Base-by-base conservation (phyloP, 2,888 invertebrate species). In the Masnerella sp. region DNA sequence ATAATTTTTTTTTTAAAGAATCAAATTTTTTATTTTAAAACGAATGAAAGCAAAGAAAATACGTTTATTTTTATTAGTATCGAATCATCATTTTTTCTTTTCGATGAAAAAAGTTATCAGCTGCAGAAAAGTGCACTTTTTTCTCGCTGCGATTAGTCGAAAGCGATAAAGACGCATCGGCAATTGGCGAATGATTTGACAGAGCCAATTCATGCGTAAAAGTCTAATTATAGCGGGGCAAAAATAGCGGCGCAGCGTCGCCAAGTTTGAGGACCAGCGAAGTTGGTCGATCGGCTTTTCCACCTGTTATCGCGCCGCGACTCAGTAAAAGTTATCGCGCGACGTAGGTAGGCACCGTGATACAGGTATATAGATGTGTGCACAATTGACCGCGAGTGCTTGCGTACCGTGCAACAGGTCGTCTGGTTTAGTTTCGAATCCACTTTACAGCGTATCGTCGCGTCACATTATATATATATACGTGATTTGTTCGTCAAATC, bases 361-460 rank as follows among this genome's bases (percentile, higher is more conserved):
- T 36, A 62, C 62, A 51, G 67, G 68, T 74, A 64, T 52, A 71
- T 18, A 56, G 40, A 32, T 47, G 49, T 62, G 18, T 56, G 58
- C 32, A 71, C 70, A 71, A 65, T 72, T 62, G 72, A 59, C 65
- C 28, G 59, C 43, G 56, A 47, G 47, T 69, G 54, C 54, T 58
- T 56, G 64, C 54, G 49, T 58, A 72, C 49, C 49, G 56, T 51
- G 76, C 74, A 76, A 76, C 76, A 76, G 76, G 76, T 76, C 74
- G 65, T 47, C 67, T 42, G 71, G 59, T 69, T 74, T 47, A 61
- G 52, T 61, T 40, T 68, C 64, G 62, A 70, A 43, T 59, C 34
- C 54, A 58, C 59, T 71, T 70, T 56, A 64, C 70, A 54, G 20
- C 45, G 45, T 62, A 34, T 30, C 8, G 40, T 32, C 38, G 36